phyloP scores from a whole-genome alignment of 2,888 invertebrate genomes.

The Volucella inanis region DNA sequence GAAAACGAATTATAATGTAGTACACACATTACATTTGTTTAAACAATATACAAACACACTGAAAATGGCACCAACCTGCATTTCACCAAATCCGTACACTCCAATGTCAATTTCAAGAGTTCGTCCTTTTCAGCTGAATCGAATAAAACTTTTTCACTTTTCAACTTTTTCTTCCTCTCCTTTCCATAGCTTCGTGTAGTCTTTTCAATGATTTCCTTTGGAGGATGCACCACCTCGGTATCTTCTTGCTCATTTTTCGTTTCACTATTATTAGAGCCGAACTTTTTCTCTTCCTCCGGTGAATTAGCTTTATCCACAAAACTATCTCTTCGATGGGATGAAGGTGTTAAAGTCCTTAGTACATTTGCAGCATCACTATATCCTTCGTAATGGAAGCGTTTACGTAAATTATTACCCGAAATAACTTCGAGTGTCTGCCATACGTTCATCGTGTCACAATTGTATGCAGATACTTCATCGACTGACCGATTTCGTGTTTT shows the following conservation, averaged over 20 bases:
- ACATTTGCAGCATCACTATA: slow-evolving; percentile 79
- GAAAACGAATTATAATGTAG: too few species aligned
- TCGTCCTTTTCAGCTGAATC: slow-evolving; percentile 75
- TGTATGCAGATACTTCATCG: slow-evolving; percentile 79
- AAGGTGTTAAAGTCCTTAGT: slow-evolving; percentile 78
- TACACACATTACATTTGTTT: background rate
- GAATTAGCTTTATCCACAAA: slow-evolving; percentile 77
- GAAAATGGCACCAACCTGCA: slow-evolving; percentile 80
- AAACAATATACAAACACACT: background rate
- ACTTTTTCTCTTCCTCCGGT: slow-evolving; percentile 53
- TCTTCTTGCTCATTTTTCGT: slow-evolving; percentile 11
- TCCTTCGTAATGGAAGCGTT: slow-evolving; percentile 81
- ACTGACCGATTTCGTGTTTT: slow-evolving; percentile 79
- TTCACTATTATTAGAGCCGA: slow-evolving; percentile 37
- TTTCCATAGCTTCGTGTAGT: slow-evolving; percentile 3
- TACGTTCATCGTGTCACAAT: slow-evolving; percentile 81
- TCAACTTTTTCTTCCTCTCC: background rate
- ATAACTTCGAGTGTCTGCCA: slow-evolving; percentile 82
- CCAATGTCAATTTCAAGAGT: slow-evolving; percentile 78
- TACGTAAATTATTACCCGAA: slow-evolving; percentile 79
- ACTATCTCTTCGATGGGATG: slow-evolving; percentile 80
- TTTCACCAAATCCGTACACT: slow-evolving; percentile 80
- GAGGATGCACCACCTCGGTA: background rate
- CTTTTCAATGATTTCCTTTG: slow-evolving; percentile 15
- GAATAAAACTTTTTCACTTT: slow-evolving; percentile 24